These are phyloP conservation scores for Sisyra nigra DNA, from an alignment of 2,888 invertebrate genomes.

Conservation along the genomic window DNA sequence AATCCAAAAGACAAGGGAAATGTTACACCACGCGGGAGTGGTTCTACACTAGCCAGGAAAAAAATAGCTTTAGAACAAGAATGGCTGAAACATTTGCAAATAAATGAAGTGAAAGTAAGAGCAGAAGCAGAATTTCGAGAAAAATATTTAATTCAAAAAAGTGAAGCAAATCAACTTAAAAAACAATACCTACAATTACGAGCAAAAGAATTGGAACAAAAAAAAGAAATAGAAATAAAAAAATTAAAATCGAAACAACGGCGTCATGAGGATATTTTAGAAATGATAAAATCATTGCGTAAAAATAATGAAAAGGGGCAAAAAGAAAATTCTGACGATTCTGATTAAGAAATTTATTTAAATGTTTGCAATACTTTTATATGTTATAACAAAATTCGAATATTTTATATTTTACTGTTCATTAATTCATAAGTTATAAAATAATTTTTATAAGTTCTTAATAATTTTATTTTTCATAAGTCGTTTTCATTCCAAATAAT, in stretches of 20 bases:
- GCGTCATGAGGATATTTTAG: neutral
- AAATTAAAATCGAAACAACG: constrained; percentile 2
- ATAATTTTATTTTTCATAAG: too few species aligned
- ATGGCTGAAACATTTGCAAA: neutral
- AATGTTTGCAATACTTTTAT: neutral
- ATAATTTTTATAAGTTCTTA: too few species aligned
- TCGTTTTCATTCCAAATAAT: too few species aligned
- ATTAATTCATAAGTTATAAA: too few species aligned
- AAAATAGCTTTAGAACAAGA: neutral
- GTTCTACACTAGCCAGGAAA: neutral
- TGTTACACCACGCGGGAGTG: neutral
- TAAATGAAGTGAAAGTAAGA: neutral
- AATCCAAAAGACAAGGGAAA: too few species aligned
- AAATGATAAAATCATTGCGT: constrained; percentile 1
- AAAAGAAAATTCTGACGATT: neutral
- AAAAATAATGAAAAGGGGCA: neutral
- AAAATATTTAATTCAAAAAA: constrained; percentile 1
- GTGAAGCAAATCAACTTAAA: neutral
- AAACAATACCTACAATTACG: neutral
- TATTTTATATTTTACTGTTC: too few species aligned
- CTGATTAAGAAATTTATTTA: neutral
- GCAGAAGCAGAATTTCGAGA: neutral
- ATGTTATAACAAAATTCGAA: neutral
- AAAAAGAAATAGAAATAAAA: constrained; percentile 1
- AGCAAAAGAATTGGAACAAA: neutral